A percentile compares a stretch with the other conserved stretches of the same genome.
These are phyloP conservation scores for Spodoptera littoralis DNA, from an alignment of 2,888 invertebrate species.

Conservation along the genomic window DNA sequence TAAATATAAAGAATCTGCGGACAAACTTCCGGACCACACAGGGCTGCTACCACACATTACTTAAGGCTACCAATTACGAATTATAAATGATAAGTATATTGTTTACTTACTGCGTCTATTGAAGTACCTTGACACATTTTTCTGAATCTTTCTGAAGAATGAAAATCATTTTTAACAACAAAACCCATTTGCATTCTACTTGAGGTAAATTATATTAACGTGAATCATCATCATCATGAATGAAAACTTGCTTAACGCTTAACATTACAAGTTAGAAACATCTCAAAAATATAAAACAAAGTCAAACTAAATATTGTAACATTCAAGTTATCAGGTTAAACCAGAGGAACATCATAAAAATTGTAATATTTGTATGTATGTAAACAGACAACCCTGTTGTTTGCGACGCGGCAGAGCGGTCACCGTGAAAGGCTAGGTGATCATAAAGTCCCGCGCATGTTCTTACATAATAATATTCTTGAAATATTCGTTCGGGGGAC, in stretches of 20 bases:
- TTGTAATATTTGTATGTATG: background rate
- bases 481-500: constrained; percentile 79
- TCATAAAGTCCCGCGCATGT: constrained; percentile 87
- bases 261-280: no score
- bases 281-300: no score
- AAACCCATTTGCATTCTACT: no score
- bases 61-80: background rate
- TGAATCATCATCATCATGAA: no score
- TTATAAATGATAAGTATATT: no score
- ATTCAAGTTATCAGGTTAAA: constrained; percentile 3
- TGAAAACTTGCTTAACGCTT: no score
- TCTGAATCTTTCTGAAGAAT: no score
- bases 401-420: constrained; percentile 75
- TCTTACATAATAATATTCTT: constrained; percentile 89
- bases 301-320: no score
- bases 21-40: constrained; percentile 81
- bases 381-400: constrained; percentile 70
- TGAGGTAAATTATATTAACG: no score
- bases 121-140: no score
- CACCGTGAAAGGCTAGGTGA: constrained; percentile 87
- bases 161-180: no score
- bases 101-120: no score
- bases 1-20: constrained; percentile 88
- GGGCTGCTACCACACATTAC: constrained; percentile 65
- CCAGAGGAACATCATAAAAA: constrained; percentile 16